phyloP scores from a whole-genome alignment of 2,113 vertebrate species.

The Halcyon malimbica region DNA sequence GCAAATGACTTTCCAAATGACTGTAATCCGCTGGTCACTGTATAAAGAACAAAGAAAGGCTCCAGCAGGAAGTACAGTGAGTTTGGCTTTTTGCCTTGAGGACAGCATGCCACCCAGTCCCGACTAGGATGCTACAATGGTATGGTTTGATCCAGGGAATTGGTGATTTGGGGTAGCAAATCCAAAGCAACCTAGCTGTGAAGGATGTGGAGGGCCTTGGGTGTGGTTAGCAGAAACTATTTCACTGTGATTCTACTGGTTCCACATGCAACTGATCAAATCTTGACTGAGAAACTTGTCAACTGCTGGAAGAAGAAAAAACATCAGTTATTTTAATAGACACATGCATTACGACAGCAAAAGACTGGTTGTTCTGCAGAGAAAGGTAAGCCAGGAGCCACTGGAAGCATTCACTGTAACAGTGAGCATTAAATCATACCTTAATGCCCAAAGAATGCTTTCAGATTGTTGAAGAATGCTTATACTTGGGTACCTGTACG shows the following conservation, averaged over 20 bases:
- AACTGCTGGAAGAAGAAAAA: not conserved
- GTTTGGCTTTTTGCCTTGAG: not conserved
- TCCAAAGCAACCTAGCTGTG: not conserved
- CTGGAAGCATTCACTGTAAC: not conserved
- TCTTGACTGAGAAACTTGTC: not conserved
- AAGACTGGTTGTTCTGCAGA: not conserved
- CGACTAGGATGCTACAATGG: not conserved
- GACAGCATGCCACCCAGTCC: not conserved
- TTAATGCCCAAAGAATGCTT: not conserved
- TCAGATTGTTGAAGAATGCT: not conserved
- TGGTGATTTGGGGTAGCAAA: not conserved
- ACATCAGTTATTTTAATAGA: not conserved
- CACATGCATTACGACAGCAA: not conserved
- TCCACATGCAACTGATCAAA: not conserved
- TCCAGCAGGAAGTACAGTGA: not conserved
- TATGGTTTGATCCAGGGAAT: accelerated
- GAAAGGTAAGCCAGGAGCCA: not conserved
- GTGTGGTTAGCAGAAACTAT: not conserved
- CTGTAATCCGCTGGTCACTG: not conserved
- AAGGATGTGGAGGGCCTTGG: not conserved
- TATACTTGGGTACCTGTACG: not conserved
- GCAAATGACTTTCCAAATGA: not conserved
- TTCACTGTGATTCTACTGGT: not conserved
- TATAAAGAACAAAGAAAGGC: not conserved
- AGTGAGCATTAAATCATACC: not conserved